A percentile compares a stretch with the other conserved stretches of the same genome.
Conservation (phyloP, 2,113 vertebrate genomes). For the Ameiurus melas region DNA sequence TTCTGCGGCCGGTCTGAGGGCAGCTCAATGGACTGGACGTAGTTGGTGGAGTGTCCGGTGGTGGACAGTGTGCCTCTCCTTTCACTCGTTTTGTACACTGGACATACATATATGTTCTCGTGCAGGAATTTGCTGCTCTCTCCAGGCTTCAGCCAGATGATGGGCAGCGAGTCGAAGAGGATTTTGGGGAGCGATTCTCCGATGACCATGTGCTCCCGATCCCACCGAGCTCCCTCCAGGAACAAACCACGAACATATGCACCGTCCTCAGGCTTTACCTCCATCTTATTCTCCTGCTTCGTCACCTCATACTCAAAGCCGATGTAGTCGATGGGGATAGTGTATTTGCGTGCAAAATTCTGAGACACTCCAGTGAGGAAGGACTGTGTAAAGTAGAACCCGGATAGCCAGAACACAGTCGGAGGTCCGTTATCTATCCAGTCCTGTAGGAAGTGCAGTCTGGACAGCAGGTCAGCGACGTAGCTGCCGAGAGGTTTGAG, state of each 20-base stretch:
- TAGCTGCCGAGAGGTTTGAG: constrained; percentile 88
- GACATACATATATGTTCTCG: constrained; percentile 78
- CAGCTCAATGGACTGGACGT: constrained; percentile 86
- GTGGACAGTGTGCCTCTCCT: constrained; percentile 87
- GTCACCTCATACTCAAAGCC: constrained; percentile 90
- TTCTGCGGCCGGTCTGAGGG: constrained; percentile 83
- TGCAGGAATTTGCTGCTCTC: constrained; percentile 78
- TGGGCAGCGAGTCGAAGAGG: constrained; percentile 83
- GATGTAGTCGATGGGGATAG: constrained; percentile 86
- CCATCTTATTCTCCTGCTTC: constrained; percentile 74
- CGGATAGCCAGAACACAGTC: constrained; percentile 88
- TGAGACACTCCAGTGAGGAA: constrained; percentile 91
- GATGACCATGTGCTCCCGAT: constrained; percentile 76
- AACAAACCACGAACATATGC: constrained; percentile 84
- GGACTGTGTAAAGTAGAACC: constrained; percentile 94
- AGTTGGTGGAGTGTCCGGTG: constrained; percentile 96
- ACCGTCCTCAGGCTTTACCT: constrained; percentile 78
- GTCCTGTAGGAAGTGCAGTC: constrained; percentile 85
- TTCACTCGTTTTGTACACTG: constrained; percentile 92
- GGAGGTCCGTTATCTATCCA: constrained; percentile 82
- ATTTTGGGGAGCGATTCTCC: constrained; percentile 88
- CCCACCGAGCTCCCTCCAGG: too few species aligned
- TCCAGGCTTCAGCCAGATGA: constrained; percentile 90
- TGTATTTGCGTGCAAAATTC: constrained; percentile 90
- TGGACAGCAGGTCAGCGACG: constrained; percentile 79